Conservation (phyloP, 2,888 invertebrate genomes). For the Meteorus colon region DNA sequence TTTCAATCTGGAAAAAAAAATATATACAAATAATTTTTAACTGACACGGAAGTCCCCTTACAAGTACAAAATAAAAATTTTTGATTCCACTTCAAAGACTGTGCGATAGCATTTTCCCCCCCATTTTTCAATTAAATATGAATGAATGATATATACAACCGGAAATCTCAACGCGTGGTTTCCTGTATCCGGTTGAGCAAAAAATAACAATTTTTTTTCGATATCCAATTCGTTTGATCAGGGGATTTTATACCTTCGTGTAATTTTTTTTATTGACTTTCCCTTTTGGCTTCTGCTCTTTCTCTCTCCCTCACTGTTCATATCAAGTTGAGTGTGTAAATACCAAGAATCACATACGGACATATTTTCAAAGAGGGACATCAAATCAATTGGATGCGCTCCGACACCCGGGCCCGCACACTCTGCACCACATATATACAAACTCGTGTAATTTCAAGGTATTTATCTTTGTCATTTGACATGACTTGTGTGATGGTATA, state of each 20-base stretch:
- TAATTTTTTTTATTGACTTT: slow-evolving; percentile 31
- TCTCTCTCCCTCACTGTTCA: neutral
- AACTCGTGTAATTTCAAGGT: slow-evolving; percentile 69
- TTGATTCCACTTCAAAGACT: slow-evolving; percentile 28
- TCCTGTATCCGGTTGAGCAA: slow-evolving; percentile 28
- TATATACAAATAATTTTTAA: slow-evolving; percentile 16
- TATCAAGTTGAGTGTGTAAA: slow-evolving; percentile 21
- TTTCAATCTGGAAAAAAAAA: slow-evolving; percentile 21
- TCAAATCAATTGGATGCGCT: slow-evolving; percentile 63
- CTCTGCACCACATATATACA: slow-evolving; percentile 23
- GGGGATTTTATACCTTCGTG: slow-evolving; percentile 20
- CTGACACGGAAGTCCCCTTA: slow-evolving; percentile 24
- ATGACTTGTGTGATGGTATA: slow-evolving; percentile 9
- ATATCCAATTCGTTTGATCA: slow-evolving; percentile 26
- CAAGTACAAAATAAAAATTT: neutral
- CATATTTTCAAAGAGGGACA: slow-evolving; percentile 57
- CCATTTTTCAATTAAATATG: slow-evolving; percentile 28
- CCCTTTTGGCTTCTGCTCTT: slow-evolving; percentile 17
- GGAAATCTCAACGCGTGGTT: slow-evolving; percentile 32
- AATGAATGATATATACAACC: slow-evolving; percentile 36
- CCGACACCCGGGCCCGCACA: slow-evolving; percentile 32
- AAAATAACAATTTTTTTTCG: slow-evolving; percentile 16
- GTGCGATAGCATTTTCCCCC: slow-evolving; percentile 18
- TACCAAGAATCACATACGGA: slow-evolving; percentile 40
- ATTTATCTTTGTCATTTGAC: slow-evolving; percentile 54